A percentile compares a stretch with the other conserved stretches of the same genome.
These are phyloP conservation scores for Aspiorhynchus laticeps DNA, from an alignment of 2,113 vertebrate species.

Conservation along the genomic window DNA sequence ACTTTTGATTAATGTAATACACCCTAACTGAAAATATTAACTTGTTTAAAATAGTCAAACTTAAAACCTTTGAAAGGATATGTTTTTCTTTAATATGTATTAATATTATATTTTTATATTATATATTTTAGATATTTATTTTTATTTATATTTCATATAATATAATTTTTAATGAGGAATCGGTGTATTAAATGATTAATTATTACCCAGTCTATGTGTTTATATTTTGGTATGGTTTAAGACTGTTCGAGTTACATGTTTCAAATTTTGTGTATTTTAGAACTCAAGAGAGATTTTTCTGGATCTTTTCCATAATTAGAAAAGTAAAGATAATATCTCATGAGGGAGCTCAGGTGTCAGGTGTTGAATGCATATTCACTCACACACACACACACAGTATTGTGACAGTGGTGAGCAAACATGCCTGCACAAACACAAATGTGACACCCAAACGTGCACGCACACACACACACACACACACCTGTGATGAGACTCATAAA, in stretches of 20 bases:
- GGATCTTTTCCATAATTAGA: neutral
- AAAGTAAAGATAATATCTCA: neutral
- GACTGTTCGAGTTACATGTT: neutral
- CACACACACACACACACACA: slow-evolving; percentile 25
- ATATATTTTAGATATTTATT: neutral
- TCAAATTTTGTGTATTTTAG: neutral
- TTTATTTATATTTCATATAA: neutral
- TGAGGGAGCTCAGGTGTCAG: neutral
- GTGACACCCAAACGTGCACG: neutral
- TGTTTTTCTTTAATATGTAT: neutral
- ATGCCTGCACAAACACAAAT: slow-evolving; percentile 39
- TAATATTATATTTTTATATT: neutral
- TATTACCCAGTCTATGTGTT: neutral
- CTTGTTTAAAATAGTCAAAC: too few relatives aligned
- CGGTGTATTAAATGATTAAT: neutral
- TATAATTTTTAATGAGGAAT: neutral
- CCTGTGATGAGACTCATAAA: slow-evolving; percentile 52
- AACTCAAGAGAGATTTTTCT: neutral
- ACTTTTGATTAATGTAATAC: too few relatives aligned
- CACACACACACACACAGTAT: neutral
- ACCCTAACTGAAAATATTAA: too few relatives aligned
- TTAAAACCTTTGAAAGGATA: too few relatives aligned
- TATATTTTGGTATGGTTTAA: neutral
- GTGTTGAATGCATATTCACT: neutral
- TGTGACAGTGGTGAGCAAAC: slow-evolving; percentile 7